Evolutionary conservation across 2,888 invertebrate species (phyloP), one percentile per base, ranked within the genome.

Genomic region (Sipha maydis): DNA sequence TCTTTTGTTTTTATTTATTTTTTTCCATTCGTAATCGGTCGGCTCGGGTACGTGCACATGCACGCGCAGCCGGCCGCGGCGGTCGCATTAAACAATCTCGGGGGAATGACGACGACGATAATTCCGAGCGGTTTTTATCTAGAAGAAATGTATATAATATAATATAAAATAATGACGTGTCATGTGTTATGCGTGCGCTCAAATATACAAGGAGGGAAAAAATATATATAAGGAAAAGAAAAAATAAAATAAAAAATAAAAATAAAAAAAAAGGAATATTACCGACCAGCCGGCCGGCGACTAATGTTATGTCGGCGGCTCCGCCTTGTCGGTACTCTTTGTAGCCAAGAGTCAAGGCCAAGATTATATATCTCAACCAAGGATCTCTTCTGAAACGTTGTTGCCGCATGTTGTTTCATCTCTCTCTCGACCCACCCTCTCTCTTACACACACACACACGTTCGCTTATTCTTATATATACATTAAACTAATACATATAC

Each of bases 281-380:
- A 88, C 82, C 82, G 82, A 82, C 82, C 80, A 41, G 82, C 88
- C 88, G 75, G 88, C 80, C 88, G 82, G 76, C 88, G 80, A 80
- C 80, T 80, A 80, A 80, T 80, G 80, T 88, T 80, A 75, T 88
- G 88, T 88, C 88, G 88, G 88, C 88, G 88, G 88, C 88, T 88
- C 88, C 88, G 88, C 88, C 88, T 88, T 88, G 88, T 88, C 88
- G 88, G 88, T 88, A 88, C 88, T 88, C 88, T 88, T 88, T 88
- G 88, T 88, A 82, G 88, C 88, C 76, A 75, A 88, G 88, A 88
- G 88, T 88, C 88, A 88, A 88, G 88, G 88, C 88, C 88, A 88
- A 88, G 88, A 88, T 88, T 88, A 88, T 88, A 88, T 88, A 88
- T 88, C 88, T 88, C 82, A 88, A 88, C 80, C 88, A 82, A 88